Conservation (phyloP, 2,113 vertebrate genomes). For the Mellivora capensis region DNA sequence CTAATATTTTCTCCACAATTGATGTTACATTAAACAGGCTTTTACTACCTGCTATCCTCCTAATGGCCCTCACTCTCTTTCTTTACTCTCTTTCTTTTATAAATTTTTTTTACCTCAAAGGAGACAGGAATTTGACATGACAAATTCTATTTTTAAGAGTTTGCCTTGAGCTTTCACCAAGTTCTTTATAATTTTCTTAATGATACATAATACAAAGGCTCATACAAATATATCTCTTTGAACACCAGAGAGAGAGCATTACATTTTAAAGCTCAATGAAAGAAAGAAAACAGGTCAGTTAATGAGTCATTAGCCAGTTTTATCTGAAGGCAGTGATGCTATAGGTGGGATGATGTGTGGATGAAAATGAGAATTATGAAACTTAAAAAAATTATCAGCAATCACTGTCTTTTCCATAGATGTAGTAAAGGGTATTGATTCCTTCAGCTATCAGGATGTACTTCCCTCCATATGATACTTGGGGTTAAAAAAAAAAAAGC, state of each 20-base stretch:
- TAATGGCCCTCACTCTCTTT: slow-evolving; percentile 10
- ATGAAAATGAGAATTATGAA: neutral
- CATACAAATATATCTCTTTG: neutral
- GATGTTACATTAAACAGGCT: slow-evolving; percentile 76
- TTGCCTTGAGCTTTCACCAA: slow-evolving; percentile 23
- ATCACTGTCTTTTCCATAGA: neutral
- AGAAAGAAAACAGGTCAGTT: neutral
- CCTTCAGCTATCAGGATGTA: neutral
- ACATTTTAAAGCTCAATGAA: neutral
- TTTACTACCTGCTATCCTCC: slow-evolving; percentile 61
- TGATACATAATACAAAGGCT: slow-evolving; percentile 27
- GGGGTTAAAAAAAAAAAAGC: neutral
- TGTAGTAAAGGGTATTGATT: neutral
- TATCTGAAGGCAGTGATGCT: neutral
- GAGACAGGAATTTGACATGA: neutral
- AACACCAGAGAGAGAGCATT: neutral
- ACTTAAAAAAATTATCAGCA: neutral
- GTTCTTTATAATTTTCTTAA: slow-evolving; percentile 15
- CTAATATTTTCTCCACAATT: slow-evolving; percentile 66
- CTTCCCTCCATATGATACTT: slow-evolving; percentile 10
- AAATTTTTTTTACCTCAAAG: neutral
- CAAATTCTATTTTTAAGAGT: slow-evolving; percentile 48
- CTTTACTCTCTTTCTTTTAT: neutral
- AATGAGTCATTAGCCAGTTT: neutral
- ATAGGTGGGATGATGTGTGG: neutral